phyloP scores from a whole-genome alignment of 2,888 invertebrate species.

The Eilema griseolum region DNA sequence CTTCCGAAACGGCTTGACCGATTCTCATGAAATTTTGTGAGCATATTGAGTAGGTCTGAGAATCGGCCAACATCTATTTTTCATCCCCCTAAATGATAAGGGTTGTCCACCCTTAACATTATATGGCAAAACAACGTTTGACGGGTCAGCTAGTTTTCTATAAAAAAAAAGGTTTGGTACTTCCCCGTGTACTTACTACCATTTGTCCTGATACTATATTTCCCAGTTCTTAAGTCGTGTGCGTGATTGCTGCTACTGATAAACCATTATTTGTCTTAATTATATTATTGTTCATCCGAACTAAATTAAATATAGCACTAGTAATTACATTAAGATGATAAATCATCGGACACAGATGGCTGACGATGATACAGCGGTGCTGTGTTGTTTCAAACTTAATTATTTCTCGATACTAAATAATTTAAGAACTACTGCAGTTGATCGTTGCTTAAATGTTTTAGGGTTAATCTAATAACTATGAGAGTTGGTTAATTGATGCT shows the following conservation, averaged over 20 bases:
- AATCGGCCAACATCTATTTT: too few species aligned
- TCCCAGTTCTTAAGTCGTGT: not conserved
- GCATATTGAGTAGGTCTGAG: too few species aligned
- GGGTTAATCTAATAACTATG: not conserved
- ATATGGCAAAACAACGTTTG: too few species aligned
- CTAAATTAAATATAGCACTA: constrained; percentile 8
- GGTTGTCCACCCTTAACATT: too few species aligned
- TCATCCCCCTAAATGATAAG: too few species aligned
- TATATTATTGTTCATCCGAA: constrained; percentile 33
- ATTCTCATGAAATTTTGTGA: too few species aligned
- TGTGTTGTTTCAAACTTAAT: constrained; percentile 16
- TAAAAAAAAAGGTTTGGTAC: too few species aligned
- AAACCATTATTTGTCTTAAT: constrained; percentile 34
- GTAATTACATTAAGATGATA: constrained; percentile 43
- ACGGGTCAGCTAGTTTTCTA: too few species aligned
- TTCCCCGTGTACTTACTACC: too few species aligned
- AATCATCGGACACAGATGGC: constrained; percentile 35
- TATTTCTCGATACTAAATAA: constrained; percentile 12
- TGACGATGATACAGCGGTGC: not conserved
- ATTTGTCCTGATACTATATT: not conserved
- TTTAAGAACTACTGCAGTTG: not conserved
- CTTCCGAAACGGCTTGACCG: too few species aligned
- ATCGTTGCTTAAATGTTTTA: not conserved
- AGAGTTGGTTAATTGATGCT: too few species aligned
- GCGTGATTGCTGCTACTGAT: not conserved